Percentiles rank a stretch among this genome's conserved stretches.
phyloP scores from a whole-genome alignment of 1,140 invertebrate genomes.

The Scaptomyza pallida region DNA sequence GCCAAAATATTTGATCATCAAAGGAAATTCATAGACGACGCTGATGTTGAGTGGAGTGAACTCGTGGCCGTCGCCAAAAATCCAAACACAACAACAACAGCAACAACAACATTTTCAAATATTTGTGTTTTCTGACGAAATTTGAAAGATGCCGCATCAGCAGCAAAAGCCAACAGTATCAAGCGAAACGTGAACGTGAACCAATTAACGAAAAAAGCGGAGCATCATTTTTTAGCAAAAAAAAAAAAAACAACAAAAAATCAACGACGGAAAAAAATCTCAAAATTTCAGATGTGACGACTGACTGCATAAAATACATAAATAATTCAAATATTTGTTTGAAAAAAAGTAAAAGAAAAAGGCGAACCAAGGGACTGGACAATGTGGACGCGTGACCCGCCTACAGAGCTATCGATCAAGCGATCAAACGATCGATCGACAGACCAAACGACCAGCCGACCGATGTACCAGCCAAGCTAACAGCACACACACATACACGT shows the following conservation, averaged over 20 bases:
- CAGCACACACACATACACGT: slow-evolving; percentile 13
- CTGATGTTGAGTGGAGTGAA: slow-evolving; percentile 65
- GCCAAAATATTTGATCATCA: slow-evolving; percentile 62
- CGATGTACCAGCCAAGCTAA: slow-evolving; percentile 42
- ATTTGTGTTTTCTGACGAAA: slow-evolving; percentile 67
- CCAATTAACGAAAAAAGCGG: slow-evolving; percentile 54
- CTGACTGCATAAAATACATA: slow-evolving; percentile 67
- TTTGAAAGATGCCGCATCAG: slow-evolving; percentile 37
- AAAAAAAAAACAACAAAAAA: slow-evolving; percentile 27
- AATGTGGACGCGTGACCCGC: slow-evolving; percentile 73
- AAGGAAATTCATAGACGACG: slow-evolving; percentile 72
- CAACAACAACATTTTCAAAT: slow-evolving; percentile 33
- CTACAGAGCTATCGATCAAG: slow-evolving; percentile 75
- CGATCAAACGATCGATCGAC: slow-evolving; percentile 47
- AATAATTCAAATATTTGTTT: slow-evolving; percentile 71
- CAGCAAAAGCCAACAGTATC: slow-evolving; percentile 49
- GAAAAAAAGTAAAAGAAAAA: slow-evolving; percentile 3
- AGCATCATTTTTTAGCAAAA: slow-evolving; percentile 44
- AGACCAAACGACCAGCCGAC: slow-evolving; percentile 17
- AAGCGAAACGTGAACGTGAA: slow-evolving; percentile 66
- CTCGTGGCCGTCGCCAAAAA: slow-evolving; percentile 70
- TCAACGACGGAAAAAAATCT: neutral
- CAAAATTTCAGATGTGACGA: slow-evolving; percentile 43
- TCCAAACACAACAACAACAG: no score
- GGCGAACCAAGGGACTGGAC: slow-evolving; percentile 45